Conservation (phyloP, 1,140 invertebrate species). For the Philotrypesis tridentata region DNA sequence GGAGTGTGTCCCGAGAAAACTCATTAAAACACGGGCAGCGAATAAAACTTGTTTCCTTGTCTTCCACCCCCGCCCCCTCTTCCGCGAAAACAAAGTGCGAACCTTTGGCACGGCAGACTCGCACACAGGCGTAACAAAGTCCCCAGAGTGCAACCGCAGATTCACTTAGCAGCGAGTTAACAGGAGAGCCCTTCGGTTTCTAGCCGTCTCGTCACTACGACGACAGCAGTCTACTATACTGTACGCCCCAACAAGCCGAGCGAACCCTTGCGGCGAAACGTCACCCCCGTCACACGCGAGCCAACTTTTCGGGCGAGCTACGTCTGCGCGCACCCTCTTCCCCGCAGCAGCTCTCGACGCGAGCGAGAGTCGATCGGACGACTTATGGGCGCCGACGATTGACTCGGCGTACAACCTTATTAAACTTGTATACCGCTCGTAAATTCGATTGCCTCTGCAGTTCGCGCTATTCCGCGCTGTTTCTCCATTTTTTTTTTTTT, state of each 20-base stretch:
- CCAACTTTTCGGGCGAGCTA: constrained; percentile 2
- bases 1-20: background rate
- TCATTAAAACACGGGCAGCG: background rate
- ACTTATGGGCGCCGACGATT: constrained; percentile 27
- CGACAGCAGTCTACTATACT: background rate
- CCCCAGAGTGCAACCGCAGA: constrained; percentile 61
- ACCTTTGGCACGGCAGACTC: background rate
- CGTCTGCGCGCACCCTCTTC: background rate
- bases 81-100: background rate
- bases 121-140: constrained; percentile 45
- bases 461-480: too few relatives aligned
- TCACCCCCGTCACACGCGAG: background rate
- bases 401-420: constrained; percentile 36
- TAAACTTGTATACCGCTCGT: constrained; percentile 2
- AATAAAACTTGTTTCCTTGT: background rate
- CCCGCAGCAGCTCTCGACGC: constrained; percentile 7
- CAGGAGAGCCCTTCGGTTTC: constrained; percentile 23
- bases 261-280: constrained; percentile 5
- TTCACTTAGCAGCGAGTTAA: constrained; percentile 66
- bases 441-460: too few relatives aligned
- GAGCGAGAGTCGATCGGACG: constrained; percentile 22
- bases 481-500: too few relatives aligned
- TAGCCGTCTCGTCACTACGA: background rate
- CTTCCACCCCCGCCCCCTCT: background rate
- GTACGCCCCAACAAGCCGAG: background rate